A percentile compares a stretch with the other conserved stretches of the same genome.
These are phyloP conservation scores for Drosophila pseudoobscura DNA, from an alignment of 1,140 invertebrate species.

Conservation along the genomic window DNA sequence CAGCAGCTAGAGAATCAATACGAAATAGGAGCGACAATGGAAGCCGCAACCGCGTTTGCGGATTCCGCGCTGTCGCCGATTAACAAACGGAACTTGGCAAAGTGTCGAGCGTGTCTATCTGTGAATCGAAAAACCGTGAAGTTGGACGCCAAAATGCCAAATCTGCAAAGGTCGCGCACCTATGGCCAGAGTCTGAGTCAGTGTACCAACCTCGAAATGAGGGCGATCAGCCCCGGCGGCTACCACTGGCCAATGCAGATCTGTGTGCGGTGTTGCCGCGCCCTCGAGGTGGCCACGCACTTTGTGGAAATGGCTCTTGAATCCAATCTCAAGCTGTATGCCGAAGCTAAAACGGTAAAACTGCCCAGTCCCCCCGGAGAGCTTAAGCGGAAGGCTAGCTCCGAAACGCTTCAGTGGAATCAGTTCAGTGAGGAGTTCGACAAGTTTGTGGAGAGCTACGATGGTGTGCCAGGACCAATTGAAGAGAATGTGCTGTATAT, in stretches of 20 bases:
- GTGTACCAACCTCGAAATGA: slow-evolving; percentile 60
- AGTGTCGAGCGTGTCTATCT: slow-evolving; percentile 71
- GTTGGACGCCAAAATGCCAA: slow-evolving; percentile 56
- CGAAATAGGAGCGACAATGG: slow-evolving; percentile 35
- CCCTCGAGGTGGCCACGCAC: slow-evolving; percentile 70
- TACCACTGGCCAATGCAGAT: slow-evolving; percentile 72
- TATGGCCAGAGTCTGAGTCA: slow-evolving; percentile 61
- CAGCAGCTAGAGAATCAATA: not conserved
- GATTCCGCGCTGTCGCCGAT: slow-evolving; percentile 50
- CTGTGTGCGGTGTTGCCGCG: slow-evolving; percentile 69
- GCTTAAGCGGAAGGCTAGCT: slow-evolving; percentile 66
- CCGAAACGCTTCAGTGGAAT: slow-evolving; percentile 62
- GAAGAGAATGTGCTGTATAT: slow-evolving; percentile 73
- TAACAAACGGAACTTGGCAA: slow-evolving; percentile 61
- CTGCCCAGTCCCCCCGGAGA: slow-evolving; percentile 44
- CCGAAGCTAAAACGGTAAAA: slow-evolving; percentile 52
- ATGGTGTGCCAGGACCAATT: slow-evolving; percentile 54
- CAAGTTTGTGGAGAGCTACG: slow-evolving; percentile 69
- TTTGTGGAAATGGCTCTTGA: slow-evolving; percentile 68
- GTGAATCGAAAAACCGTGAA: slow-evolving; percentile 62
- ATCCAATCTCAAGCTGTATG: slow-evolving; percentile 58
- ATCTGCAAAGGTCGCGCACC: slow-evolving; percentile 49
- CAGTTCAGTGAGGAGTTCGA: slow-evolving; percentile 72
- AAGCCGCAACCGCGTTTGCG: slow-evolving; percentile 41
- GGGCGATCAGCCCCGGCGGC: slow-evolving; percentile 44